Percentiles rank a stretch among this genome's conserved stretches.
Conservation (phyloP, 2,113 vertebrate species). For the Brevimyrus niger region DNA sequence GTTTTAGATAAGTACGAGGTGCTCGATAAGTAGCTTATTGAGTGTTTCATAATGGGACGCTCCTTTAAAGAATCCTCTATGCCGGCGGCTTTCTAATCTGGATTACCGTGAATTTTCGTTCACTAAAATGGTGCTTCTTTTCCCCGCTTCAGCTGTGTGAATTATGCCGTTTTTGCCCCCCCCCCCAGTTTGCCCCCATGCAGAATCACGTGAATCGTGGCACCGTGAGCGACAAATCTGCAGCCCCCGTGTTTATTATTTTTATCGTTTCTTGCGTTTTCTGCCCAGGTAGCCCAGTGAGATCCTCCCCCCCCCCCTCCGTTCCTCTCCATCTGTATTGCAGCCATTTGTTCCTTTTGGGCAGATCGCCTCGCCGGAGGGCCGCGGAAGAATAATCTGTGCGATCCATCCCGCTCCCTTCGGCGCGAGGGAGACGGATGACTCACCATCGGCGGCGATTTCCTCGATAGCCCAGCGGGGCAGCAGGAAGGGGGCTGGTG, state of each 20-base stretch:
- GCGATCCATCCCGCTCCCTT: slow-evolving; percentile 36
- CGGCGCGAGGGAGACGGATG: slow-evolving; percentile 52
- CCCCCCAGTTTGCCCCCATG: background rate
- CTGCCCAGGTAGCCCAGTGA: slow-evolving; percentile 35
- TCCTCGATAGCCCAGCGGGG: slow-evolving; percentile 60
- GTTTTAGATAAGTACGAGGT: background rate
- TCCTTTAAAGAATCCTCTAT: background rate
- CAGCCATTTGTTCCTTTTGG: slow-evolving; percentile 48
- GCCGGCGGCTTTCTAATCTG: background rate
- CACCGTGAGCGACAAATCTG: slow-evolving; percentile 32
- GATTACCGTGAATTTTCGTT: slow-evolving; percentile 21
- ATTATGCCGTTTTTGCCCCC: background rate
- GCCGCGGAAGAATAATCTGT: slow-evolving; percentile 51
- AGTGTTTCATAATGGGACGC: slow-evolving; percentile 2
- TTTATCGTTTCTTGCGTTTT: slow-evolving; percentile 26
- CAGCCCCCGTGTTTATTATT: slow-evolving; percentile 39
- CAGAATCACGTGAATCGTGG: background rate
- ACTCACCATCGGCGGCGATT: slow-evolving; percentile 54
- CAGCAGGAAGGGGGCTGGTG: slow-evolving; percentile 40
- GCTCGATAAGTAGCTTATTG: slow-evolving; percentile 15
- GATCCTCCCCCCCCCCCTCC: too few relatives aligned
- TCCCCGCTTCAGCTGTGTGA: slow-evolving; percentile 28
- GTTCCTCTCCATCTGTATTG: slow-evolving; percentile 47
- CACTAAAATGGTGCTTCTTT: slow-evolving; percentile 15
- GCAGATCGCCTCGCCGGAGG: slow-evolving; percentile 47